Evolutionary conservation across 2,113 vertebrate species (phyloP), one percentile per base, ranked within the genome.

Genomic region (Gobiocypris rarus): DNA sequence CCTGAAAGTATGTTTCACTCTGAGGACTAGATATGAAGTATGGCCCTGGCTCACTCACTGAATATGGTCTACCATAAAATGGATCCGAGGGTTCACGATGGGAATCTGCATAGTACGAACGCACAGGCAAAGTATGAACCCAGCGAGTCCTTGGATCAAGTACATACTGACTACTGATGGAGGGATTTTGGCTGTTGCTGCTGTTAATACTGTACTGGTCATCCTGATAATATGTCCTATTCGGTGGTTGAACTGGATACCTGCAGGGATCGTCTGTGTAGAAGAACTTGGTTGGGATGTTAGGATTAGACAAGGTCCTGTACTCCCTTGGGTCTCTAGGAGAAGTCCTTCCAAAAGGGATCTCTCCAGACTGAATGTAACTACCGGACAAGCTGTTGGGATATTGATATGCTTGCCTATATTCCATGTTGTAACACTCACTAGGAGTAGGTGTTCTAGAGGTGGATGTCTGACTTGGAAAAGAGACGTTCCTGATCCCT

Each of bases 401-500:
- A 83, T 92, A 93, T 69, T 92, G 91, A 87, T 93, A 94, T 70
- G 95, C 90, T 61, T 94, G 94, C 9, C 95, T 92, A 76, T 95
- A 95, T 0, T 97, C 97, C 24, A 93, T 93, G 11, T 96, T 96
- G 91, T 96, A 97, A 50, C 95, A 96, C 83, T 97, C 97, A 0
- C 96, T 97, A 50, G 97, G 96, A 1, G 97, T 98, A 28, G 96
- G 96, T 0, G 96, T 98, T 88, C 96, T 96, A 34, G 96, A 96
- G 3, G 93, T 82, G 9, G 92, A 89, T 0, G 87, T 83, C 70
- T 95, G 95, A 26, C 94, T 94, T 0, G 96, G 97, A 86, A 96
- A 95, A 0, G 94, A 94, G 89, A 97, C 92, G 88, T 95, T 94
- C 76, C 95, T 93, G 77, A 93, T 82, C 1, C 93, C 91, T 19